These are phyloP conservation scores for Dolichotis patagonum DNA, from an alignment of 2,113 vertebrate genomes.

Conservation along the genomic window DNA sequence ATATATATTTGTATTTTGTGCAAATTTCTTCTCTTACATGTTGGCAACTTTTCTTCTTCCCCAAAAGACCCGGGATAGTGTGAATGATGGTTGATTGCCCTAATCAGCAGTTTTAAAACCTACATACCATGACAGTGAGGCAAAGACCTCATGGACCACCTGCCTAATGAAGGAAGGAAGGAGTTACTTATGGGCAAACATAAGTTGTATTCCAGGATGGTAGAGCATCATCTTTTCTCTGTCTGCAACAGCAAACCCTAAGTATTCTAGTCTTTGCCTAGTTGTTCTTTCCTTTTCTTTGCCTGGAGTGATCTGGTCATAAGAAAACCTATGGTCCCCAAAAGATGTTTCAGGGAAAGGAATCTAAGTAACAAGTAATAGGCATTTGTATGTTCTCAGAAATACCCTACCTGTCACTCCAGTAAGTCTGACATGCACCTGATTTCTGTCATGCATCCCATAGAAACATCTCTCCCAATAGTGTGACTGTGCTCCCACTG, in stretches of 20 bases:
- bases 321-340: background rate
- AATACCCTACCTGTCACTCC: no score
- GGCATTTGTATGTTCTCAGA: background rate
- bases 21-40: slow-evolving; percentile 42
- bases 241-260: no score
- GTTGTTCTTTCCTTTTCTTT: background rate
- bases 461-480: background rate
- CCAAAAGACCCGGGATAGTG: background rate
- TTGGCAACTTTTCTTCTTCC: background rate
- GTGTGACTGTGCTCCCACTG: background rate
- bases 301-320: background rate
- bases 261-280: background rate
- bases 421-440: fast-evolving
- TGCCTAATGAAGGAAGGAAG: background rate
- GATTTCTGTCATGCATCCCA: fast-evolving
- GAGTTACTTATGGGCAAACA: background rate
- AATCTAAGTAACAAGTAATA: background rate
- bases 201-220: background rate
- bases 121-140: no score
- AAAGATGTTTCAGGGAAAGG: background rate
- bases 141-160: background rate
- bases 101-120: background rate
- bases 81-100: background rate
- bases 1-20: slow-evolving; percentile 66
- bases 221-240: background rate